Conservation (phyloP, 2,797 vertebrate genomes). For the Lepilemur ruficaudatus region DNA sequence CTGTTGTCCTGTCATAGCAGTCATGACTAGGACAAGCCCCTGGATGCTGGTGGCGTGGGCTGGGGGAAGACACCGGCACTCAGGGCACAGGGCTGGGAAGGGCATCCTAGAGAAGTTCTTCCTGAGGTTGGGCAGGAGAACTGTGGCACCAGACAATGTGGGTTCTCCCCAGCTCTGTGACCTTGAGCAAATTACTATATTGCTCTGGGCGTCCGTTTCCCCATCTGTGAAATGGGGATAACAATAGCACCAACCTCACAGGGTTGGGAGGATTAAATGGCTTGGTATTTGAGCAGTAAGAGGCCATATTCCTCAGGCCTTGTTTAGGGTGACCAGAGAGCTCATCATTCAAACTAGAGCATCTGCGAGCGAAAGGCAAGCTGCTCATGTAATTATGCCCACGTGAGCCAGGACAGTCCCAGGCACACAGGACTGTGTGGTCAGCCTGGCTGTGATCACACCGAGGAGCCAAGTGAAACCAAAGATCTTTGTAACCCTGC, state of each 20-base stretch:
- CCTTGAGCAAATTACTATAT: neutral
- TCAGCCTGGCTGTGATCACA: neutral
- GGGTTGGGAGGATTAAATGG: neutral
- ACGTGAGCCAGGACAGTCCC: neutral
- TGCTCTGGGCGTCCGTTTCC: neutral
- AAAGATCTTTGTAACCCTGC: neutral
- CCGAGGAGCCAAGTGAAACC: neutral
- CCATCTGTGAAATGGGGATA: neutral
- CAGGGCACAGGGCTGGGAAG: neutral
- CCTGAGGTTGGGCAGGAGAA: neutral
- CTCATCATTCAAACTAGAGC: neutral
- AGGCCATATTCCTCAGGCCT: neutral
- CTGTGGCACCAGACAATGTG: neutral
- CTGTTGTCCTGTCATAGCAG: neutral
- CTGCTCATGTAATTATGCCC: neutral
- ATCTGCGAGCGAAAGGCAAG: neutral
- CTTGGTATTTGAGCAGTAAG: neutral
- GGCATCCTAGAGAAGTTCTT: neutral
- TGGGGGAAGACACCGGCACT: neutral
- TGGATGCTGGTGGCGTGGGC: neutral
- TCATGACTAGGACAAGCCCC: neutral
- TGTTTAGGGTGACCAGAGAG: neutral
- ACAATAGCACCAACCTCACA: neutral
- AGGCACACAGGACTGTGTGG: fast-evolving
- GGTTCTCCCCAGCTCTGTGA: neutral